Evolutionary conservation across 2,888 invertebrate species (phyloP).

Genomic region (Zygaena filipendulae): DNA sequence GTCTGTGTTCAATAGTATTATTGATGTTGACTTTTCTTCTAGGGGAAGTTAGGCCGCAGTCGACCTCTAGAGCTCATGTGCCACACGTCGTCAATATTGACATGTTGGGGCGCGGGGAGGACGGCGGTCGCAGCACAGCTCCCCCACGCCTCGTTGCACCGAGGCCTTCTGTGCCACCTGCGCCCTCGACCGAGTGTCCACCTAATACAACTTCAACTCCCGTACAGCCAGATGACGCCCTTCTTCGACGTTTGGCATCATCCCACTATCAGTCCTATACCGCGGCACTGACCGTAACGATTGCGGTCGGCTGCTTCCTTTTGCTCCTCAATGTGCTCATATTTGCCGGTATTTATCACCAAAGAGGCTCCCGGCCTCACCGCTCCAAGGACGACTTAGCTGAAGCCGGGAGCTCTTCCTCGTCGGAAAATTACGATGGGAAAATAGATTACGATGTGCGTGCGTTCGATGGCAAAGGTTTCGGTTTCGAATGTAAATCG

Average conservation of each 20-base stretch:
- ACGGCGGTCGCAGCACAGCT: conserved; percentile 35
- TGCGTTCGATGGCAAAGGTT: conserved; percentile 64
- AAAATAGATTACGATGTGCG: conserved; percentile 66
- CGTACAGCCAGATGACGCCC: conserved; percentile 72
- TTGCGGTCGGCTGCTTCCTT: conserved; percentile 86
- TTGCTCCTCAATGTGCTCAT: conserved; percentile 85
- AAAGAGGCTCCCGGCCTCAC: conserved; percentile 77
- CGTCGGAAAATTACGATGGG: conserved; percentile 71
- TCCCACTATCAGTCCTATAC: conserved; percentile 91
- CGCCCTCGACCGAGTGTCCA: conserved; percentile 79
- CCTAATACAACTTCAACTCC: conserved; percentile 66
- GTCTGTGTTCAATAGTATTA: no score
- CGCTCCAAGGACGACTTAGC: conserved; percentile 82
- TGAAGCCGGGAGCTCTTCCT: conserved; percentile 77
- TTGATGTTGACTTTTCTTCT: no score
- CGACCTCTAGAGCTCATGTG: conserved; percentile 73
- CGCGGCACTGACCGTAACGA: conserved; percentile 88
- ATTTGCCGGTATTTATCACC: conserved; percentile 90
- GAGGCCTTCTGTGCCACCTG: conserved; percentile 42
- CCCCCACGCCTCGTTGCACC: conserved; percentile 57
- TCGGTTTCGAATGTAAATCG: conserved; percentile 68
- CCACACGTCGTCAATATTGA: conserved; percentile 64
- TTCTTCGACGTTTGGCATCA: conserved; percentile 80
- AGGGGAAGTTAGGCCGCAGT: conserved; percentile 83
- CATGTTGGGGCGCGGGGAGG: conserved; percentile 25